Percentiles rank a stretch among this genome's conserved stretches.
These are phyloP conservation scores for Sicus ferrugineus DNA, from an alignment of 2,888 invertebrate genomes.

Conservation along the genomic window DNA sequence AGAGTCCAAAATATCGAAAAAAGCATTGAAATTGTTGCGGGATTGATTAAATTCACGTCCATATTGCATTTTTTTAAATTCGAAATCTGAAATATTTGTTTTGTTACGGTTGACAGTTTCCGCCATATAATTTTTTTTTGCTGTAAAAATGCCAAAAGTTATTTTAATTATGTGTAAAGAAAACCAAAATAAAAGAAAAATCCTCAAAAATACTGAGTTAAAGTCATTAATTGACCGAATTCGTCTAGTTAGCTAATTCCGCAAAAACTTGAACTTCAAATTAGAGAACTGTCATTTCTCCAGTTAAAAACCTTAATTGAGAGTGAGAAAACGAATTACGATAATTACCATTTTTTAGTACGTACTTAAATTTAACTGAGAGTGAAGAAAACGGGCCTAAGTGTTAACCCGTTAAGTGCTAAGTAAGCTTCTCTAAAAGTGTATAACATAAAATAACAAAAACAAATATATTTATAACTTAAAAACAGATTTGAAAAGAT, in stretches of 20 bases:
- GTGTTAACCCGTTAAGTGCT: too few relatives aligned
- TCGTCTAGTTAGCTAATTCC: neutral
- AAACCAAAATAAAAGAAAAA: neutral
- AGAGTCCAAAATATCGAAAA: neutral
- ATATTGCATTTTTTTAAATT: neutral
- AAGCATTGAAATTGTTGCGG: neutral
- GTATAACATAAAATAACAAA: too few relatives aligned
- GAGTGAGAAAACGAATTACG: neutral
- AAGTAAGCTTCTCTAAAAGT: too few relatives aligned
- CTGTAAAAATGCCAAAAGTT: too few relatives aligned
- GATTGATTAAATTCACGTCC: neutral
- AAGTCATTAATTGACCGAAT: neutral
- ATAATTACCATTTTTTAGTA: neutral
- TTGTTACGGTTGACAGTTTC: too few relatives aligned
- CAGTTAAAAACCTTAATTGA: neutral
- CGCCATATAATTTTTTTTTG: too few relatives aligned
- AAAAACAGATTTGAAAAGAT: too few relatives aligned
- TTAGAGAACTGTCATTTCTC: neutral
- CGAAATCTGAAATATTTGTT: neutral
- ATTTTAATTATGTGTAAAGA: neutral
- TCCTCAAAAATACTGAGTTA: neutral
- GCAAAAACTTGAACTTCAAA: neutral
- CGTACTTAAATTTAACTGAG: neutral
- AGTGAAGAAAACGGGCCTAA: neutral
- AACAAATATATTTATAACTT: too few relatives aligned